phyloP scores from a whole-genome alignment of 2,113 vertebrate species.

The Bambusicola thoracicus region DNA sequence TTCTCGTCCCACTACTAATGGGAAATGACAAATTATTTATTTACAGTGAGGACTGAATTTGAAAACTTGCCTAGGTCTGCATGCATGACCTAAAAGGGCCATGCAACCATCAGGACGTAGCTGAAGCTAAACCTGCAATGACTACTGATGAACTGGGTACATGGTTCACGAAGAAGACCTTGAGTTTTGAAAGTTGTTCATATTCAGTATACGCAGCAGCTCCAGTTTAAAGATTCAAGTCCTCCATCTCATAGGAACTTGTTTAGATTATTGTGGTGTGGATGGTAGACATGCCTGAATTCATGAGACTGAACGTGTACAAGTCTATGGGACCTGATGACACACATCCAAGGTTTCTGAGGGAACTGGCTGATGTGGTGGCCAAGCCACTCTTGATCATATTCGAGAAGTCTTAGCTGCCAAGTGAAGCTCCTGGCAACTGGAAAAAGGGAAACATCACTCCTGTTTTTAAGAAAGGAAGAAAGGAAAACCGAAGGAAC shows the following conservation, averaged over 20 bases:
- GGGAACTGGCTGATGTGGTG: too few species aligned
- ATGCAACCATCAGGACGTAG: too few species aligned
- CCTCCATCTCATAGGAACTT: not conserved
- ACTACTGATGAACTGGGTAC: not conserved
- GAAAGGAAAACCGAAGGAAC: too few species aligned
- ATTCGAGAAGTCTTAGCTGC: too few species aligned
- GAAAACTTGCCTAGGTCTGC: not conserved
- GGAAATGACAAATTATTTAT: not conserved
- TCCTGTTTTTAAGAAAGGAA: too few species aligned
- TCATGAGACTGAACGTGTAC: too few species aligned
- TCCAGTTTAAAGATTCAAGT: fast-evolving
- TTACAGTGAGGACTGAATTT: not conserved
- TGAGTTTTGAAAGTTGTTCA: not conserved
- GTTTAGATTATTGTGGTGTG: not conserved
- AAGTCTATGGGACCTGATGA: too few species aligned
- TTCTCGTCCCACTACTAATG: not conserved
- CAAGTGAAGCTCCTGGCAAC: too few species aligned
- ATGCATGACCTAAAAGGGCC: not conserved
- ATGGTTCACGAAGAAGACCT: not conserved
- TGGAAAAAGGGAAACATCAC: too few species aligned
- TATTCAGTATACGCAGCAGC: not conserved
- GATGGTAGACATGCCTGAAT: not conserved
- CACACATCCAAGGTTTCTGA: too few species aligned
- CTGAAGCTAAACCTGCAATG: not conserved
- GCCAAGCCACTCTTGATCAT: too few species aligned